Percentiles rank a stretch among this genome's conserved stretches.
Conservation (phyloP, 2,888 invertebrate genomes). For the Cryptus viduatorius region DNA sequence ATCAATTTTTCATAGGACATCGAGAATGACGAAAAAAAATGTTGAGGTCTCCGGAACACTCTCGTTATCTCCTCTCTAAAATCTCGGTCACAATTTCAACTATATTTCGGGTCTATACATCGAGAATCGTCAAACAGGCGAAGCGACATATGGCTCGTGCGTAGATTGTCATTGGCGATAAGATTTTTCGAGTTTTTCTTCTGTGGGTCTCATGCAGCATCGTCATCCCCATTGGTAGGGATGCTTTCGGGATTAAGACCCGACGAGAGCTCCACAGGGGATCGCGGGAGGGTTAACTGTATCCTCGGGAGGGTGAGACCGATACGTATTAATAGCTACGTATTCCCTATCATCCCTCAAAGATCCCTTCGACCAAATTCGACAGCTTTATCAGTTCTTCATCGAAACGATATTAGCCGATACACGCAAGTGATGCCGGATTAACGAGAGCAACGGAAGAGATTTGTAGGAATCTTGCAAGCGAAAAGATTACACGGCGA, state of each 20-base stretch:
- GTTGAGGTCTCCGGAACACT: background rate
- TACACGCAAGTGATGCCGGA: constrained; percentile 29
- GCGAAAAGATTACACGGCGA: background rate
- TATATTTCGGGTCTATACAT: background rate
- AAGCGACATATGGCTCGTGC: constrained; percentile 72
- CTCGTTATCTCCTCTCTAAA: constrained; percentile 23
- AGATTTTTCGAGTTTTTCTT: constrained; percentile 20
- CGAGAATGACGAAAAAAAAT: constrained; percentile 2
- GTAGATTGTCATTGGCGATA: constrained; percentile 56
- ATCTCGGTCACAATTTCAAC: constrained; percentile 34
- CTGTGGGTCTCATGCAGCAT: constrained; percentile 1
- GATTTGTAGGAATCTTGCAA: constrained; percentile 2
- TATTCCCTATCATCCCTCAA: constrained; percentile 21
- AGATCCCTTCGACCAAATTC: constrained; percentile 47
- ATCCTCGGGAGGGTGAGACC: constrained; percentile 39
- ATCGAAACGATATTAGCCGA: constrained; percentile 41
- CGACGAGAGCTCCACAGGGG: constrained; percentile 27
- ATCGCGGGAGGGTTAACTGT: constrained; percentile 30
- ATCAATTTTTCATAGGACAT: constrained; percentile 44
- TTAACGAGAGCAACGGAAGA: constrained; percentile 8
- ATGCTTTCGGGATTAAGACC: constrained; percentile 49
- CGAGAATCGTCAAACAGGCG: background rate
- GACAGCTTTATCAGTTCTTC: constrained; percentile 45
- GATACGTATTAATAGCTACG: constrained; percentile 53
- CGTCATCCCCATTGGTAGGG: constrained; percentile 4